Conservation (phyloP, 2,797 vertebrate genomes). For the Catamblyrhynchus diadema region DNA sequence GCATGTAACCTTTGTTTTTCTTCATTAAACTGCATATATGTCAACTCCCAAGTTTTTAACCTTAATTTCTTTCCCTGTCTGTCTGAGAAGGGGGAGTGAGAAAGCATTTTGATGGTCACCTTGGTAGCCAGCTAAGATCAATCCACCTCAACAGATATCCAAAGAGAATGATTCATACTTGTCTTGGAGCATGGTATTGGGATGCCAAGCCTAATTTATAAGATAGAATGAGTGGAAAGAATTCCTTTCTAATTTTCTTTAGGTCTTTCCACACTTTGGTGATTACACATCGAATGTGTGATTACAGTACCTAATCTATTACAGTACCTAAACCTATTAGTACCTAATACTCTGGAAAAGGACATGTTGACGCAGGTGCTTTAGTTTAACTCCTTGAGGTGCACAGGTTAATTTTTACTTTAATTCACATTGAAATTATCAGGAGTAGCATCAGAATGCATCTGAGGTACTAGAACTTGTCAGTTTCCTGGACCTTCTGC, state of each 20-base stretch:
- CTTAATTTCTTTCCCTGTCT: not conserved
- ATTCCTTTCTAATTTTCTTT: not conserved
- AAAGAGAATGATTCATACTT: not conserved
- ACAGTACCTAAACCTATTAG: too few relatives aligned
- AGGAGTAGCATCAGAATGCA: fast-evolving
- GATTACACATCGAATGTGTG: not conserved
- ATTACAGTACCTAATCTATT: not conserved
- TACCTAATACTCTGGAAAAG: not conserved
- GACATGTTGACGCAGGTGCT: not conserved
- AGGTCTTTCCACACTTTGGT: not conserved
- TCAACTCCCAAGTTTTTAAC: not conserved
- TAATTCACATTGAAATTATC: not conserved
- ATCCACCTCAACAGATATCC: not conserved
- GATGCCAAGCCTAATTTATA: not conserved
- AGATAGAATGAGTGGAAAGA: not conserved
- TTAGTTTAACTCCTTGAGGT: not conserved
- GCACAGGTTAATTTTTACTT: not conserved
- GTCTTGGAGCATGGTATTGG: not conserved
- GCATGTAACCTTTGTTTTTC: fast-evolving
- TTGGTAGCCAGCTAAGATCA: not conserved
- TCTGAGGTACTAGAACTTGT: not conserved
- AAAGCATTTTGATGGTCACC: not conserved
- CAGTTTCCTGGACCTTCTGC: not conserved
- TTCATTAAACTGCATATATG: not conserved
- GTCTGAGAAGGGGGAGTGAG: not conserved